Conservation (phyloP, 2,888 invertebrate species). For the Holacanthella duospinosa region DNA sequence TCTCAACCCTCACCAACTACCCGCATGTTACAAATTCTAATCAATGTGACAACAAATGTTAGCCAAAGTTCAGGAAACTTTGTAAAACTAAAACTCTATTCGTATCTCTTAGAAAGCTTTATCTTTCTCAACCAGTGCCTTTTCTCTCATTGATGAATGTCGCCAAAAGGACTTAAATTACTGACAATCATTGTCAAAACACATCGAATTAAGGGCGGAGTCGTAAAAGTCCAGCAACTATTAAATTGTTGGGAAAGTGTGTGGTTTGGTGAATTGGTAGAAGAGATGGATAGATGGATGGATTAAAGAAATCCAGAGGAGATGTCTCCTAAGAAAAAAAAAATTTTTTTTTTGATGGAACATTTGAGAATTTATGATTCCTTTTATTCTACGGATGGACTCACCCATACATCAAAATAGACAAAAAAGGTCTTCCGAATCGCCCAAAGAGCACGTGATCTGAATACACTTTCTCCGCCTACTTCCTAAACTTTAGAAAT, state of each 20-base stretch:
- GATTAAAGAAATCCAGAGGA: too few relatives aligned
- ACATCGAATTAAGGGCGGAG: too few relatives aligned
- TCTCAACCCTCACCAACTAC: neutral
- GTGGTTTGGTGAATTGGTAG: too few relatives aligned
- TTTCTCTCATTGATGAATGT: neutral
- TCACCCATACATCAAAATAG: neutral
- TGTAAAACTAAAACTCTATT: neutral
- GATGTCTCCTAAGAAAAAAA: neutral
- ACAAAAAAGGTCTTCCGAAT: neutral
- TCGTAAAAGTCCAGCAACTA: too few relatives aligned
- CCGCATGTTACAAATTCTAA: neutral
- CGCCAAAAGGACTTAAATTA: neutral
- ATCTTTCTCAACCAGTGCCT: neutral
- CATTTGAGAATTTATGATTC: neutral
- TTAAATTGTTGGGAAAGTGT: too few relatives aligned
- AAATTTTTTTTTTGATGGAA: neutral
- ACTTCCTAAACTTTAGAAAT: neutral
- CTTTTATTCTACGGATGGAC: neutral
- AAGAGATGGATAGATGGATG: too few relatives aligned
- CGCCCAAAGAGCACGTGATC: neutral
- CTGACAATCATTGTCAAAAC: neutral
- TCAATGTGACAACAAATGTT: neutral
- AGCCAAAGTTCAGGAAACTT: neutral
- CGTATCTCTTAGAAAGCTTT: too few relatives aligned
- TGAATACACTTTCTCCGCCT: slow-evolving; percentile 1